phyloP scores from a whole-genome alignment of 2,113 vertebrate species.

The Saccopteryx leptura region DNA sequence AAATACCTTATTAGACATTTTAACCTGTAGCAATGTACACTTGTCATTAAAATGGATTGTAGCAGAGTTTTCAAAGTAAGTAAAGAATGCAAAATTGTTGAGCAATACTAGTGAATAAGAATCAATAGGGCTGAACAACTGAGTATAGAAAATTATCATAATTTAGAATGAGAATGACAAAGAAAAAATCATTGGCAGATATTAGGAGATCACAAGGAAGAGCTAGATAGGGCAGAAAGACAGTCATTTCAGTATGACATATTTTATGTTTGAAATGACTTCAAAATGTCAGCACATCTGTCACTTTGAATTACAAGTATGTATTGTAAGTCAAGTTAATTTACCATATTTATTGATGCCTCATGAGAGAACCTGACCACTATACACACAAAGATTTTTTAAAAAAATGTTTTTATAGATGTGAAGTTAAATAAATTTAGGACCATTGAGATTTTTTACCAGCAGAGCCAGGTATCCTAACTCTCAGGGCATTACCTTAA shows the following conservation, averaged over 20 bases:
- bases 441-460: neutral
- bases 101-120: neutral
- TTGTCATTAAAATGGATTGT: neutral
- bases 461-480: neutral
- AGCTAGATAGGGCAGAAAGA: neutral
- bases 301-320: neutral
- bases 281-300: neutral
- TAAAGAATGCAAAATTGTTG: neutral
- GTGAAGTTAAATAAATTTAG: neutral
- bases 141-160: neutral
- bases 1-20: neutral
- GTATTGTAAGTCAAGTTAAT: neutral
- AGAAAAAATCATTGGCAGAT: neutral
- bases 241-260: neutral
- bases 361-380: neutral
- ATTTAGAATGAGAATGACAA: neutral
- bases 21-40: neutral
- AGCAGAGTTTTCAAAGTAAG: neutral
- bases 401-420: neutral
- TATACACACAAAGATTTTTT: neutral
- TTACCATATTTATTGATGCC: neutral
- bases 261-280: neutral
- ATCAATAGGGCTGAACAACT: neutral
- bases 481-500: neutral
- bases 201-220: neutral